A percentile compares a stretch with the other conserved stretches of the same genome.
Conservation (phyloP, 2,113 vertebrate genomes). For the Prionailurus bengalensis region DNA sequence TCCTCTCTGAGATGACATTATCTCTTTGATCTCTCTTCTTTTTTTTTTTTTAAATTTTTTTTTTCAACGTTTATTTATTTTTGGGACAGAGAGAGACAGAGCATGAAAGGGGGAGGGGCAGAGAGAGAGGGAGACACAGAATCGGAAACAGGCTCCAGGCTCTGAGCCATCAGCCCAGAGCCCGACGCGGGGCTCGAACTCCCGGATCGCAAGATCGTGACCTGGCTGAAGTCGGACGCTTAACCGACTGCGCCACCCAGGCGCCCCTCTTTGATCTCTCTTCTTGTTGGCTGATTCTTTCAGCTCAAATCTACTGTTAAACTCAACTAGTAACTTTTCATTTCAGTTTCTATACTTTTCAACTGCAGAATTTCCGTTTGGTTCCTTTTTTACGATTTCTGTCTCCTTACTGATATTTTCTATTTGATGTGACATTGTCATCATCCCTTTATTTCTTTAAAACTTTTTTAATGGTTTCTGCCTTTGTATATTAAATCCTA, state of each 20-base stretch:
- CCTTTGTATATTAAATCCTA: background rate
- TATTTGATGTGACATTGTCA: background rate
- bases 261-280: background rate
- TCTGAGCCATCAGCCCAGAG: too few relatives aligned
- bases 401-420: background rate
- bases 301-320: background rate
- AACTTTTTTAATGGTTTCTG: background rate
- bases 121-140: too few relatives aligned
- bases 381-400: background rate
- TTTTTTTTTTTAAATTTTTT: too few relatives aligned
- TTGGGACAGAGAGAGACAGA: too few relatives aligned
- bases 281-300: background rate
- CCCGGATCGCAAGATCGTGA: too few relatives aligned
- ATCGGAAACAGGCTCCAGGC: too few relatives aligned
- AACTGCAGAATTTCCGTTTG: background rate
- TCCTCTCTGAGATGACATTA: background rate
- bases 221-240: too few relatives aligned
- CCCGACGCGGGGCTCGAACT: too few relatives aligned
- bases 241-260: too few relatives aligned
- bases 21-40: background rate
- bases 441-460: background rate
- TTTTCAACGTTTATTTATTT: too few relatives aligned
- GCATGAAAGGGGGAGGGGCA: too few relatives aligned
- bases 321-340: background rate
- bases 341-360: background rate